A percentile compares a stretch with the other conserved stretches of the same genome.
Conservation (phyloP, 2,113 vertebrate genomes). For the Rissa tridactyla region DNA sequence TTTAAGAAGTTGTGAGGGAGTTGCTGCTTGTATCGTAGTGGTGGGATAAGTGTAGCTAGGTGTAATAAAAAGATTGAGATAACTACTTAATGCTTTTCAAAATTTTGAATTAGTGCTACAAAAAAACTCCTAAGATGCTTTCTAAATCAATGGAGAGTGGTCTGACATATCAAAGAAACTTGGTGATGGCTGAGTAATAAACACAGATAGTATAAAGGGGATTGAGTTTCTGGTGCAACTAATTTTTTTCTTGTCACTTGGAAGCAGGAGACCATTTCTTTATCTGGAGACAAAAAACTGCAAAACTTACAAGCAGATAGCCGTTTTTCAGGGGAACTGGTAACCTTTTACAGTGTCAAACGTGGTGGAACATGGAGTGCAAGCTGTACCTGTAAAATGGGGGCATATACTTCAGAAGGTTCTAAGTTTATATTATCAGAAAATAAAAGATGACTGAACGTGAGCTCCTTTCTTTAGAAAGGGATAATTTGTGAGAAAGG, state of each 20-base stretch:
- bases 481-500: neutral
- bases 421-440: neutral
- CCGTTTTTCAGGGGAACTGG: neutral
- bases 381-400: neutral
- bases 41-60: neutral
- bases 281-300: neutral
- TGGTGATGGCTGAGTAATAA: neutral
- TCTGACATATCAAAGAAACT: neutral
- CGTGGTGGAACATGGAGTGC: neutral
- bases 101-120: neutral
- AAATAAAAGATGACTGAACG: neutral
- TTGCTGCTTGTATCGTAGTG: neutral
- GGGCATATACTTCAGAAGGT: neutral
- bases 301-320: neutral
- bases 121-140: neutral
- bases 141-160: neutral
- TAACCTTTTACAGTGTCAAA: neutral
- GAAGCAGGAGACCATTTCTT: neutral
- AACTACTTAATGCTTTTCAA: neutral
- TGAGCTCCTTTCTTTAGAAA: neutral
- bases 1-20: neutral
- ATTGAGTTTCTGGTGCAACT: neutral
- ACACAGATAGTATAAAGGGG: neutral
- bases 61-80: neutral
- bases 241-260: neutral